Evolutionary conservation across 2,797 vertebrate species (phyloP).

Genomic region (Hydrolagus colliei): DNA sequence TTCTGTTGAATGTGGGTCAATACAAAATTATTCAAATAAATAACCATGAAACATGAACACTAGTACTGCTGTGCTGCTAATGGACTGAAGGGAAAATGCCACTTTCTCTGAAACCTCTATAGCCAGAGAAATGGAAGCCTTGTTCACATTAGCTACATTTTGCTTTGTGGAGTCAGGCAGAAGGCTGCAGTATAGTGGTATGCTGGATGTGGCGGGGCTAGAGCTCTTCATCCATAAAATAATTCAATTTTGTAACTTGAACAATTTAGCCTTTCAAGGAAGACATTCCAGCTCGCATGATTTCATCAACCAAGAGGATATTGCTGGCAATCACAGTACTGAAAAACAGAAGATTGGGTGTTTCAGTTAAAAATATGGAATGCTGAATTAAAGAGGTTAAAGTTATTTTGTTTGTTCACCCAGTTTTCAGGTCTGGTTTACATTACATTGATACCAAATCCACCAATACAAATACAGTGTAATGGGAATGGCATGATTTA

Average conservation of each 20-base stretch:
- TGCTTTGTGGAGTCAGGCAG: slow-evolving; percentile 33
- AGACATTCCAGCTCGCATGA: slow-evolving; percentile 95
- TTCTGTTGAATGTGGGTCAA: slow-evolving; percentile 56
- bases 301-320: slow-evolving; percentile 94
- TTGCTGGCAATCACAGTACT: slow-evolving; percentile 96
- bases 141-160: slow-evolving; percentile 29
- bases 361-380: not conserved
- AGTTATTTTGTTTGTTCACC: not conserved
- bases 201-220: not conserved
- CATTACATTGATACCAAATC: too few relatives aligned
- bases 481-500: too few relatives aligned
- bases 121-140: slow-evolving; percentile 1
- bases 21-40: slow-evolving; percentile 44
- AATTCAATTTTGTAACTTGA: not conserved
- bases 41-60: slow-evolving; percentile 54
- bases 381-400: not conserved
- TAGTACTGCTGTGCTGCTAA: slow-evolving; percentile 43
- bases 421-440: not conserved
- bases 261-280: slow-evolving; percentile 81
- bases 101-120: slow-evolving; percentile 31
- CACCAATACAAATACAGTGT: too few relatives aligned
- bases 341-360: slow-evolving; percentile 29
- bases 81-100: slow-evolving; percentile 40
- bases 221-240: not conserved
- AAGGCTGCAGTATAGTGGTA: not conserved